A percentile compares a stretch with the other conserved stretches of the same genome.
Conservation (phyloP, 1,140 invertebrate species). For the Fopius arisanus region DNA sequence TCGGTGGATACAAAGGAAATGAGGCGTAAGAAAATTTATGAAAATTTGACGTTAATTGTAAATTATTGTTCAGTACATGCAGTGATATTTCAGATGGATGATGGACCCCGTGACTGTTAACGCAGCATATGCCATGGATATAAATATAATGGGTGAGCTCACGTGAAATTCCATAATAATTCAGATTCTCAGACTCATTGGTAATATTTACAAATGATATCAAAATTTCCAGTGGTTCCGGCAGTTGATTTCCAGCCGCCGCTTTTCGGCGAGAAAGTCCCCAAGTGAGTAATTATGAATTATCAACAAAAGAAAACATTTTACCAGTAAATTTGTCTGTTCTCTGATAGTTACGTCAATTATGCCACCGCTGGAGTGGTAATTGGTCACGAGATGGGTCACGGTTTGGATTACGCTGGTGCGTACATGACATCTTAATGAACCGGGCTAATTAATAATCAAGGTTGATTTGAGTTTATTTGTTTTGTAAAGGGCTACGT, state of each 20-base stretch:
- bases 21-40: background rate
- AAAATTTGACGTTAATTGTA: background rate
- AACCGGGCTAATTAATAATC: background rate
- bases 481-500: background rate
- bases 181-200: too few relatives aligned
- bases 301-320: background rate
- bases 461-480: too few relatives aligned
- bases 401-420: slow-evolving; percentile 67
- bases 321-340: background rate
- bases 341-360: slow-evolving; percentile 26
- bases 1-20: background rate
- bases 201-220: too few relatives aligned
- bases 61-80: background rate
- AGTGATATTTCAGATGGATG: background rate
- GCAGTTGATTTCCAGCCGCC: background rate
- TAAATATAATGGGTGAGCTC: background rate
- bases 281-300: background rate
- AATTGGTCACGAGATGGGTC: slow-evolving; percentile 71
- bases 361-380: slow-evolving; percentile 65
- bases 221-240: background rate
- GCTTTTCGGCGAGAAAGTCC: background rate
- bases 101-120: background rate
- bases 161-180: background rate
- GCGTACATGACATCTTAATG: slow-evolving; percentile 12
- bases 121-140: background rate